These are phyloP conservation scores for Arctocebus calabarensis DNA, from an alignment of 2,797 vertebrate genomes.

Conservation along the genomic window DNA sequence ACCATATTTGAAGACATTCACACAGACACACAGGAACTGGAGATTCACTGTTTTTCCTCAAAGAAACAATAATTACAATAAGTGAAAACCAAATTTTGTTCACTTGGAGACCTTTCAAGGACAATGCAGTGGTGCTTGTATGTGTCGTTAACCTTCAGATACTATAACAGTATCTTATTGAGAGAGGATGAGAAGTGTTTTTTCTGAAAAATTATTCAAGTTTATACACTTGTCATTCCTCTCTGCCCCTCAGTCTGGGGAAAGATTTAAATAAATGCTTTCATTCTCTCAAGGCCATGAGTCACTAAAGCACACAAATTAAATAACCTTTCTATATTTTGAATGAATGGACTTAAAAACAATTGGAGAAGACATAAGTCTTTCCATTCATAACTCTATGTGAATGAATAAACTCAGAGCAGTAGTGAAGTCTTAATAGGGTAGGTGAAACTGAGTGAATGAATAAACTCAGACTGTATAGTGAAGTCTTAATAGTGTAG, in stretches of 20 bases:
- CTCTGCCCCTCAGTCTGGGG: background rate
- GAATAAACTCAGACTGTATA: background rate
- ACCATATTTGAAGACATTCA: background rate
- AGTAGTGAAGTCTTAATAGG: background rate
- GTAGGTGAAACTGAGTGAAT: background rate
- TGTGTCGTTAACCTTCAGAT: background rate
- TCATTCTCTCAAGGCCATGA: constrained; percentile 21
- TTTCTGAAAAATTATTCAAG: constrained; percentile 35
- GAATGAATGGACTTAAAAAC: constrained; percentile 49
- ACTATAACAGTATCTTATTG: constrained; percentile 10
- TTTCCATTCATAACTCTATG: constrained; percentile 16
- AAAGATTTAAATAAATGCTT: constrained; percentile 52
- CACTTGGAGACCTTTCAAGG: background rate
- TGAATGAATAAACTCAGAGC: background rate
- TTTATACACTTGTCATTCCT: background rate
- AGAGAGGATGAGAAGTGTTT: constrained; percentile 39
- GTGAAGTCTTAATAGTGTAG: background rate
- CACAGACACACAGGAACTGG: background rate
- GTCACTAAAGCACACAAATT: constrained; percentile 60
- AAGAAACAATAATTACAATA: constrained; percentile 40
- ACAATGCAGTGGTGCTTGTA: background rate
- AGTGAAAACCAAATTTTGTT: constrained; percentile 40
- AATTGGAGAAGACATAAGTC: background rate
- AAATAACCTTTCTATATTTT: constrained; percentile 30
- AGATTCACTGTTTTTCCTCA: background rate